A percentile compares a stretch with the other conserved stretches of the same genome.
phyloP scores from a whole-genome alignment of 2,888 invertebrate genomes.

The Agelastica alni region DNA sequence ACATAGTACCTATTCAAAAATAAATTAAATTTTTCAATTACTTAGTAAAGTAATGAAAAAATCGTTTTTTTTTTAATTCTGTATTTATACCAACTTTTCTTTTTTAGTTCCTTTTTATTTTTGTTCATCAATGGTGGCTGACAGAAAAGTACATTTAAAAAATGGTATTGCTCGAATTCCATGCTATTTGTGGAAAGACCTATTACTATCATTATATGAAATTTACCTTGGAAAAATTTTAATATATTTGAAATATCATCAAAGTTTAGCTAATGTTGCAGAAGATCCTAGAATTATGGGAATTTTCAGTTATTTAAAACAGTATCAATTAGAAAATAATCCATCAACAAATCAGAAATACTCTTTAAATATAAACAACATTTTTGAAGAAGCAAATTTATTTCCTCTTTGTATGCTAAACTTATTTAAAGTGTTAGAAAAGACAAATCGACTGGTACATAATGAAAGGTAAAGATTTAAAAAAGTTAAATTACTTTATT shows the following conservation, averaged over 20 bases:
- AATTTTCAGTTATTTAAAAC: slow-evolving; percentile 48
- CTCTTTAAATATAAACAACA: slow-evolving; percentile 48
- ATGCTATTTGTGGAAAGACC: slow-evolving; percentile 63
- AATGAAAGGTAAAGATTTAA: slow-evolving; percentile 55
- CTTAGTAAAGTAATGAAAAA: no score
- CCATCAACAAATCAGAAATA: slow-evolving; percentile 15
- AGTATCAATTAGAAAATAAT: slow-evolving; percentile 22
- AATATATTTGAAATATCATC: slow-evolving; percentile 45
- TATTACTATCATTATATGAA: slow-evolving; percentile 58
- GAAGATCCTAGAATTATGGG: slow-evolving; percentile 51
- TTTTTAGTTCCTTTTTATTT: slow-evolving; percentile 60
- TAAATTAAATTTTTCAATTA: no score
- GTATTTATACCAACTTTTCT: no score
- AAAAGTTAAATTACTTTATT: neutral
- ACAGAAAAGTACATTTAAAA: slow-evolving; percentile 59
- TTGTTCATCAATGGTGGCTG: slow-evolving; percentile 61
- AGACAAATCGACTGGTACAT: slow-evolving; percentile 68
- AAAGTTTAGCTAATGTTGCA: slow-evolving; percentile 49
- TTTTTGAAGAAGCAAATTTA: slow-evolving; percentile 54
- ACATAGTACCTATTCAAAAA: no score
- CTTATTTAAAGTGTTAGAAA: slow-evolving; percentile 61
- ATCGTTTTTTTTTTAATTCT: no score
- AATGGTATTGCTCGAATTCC: slow-evolving; percentile 61
- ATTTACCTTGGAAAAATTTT: slow-evolving; percentile 56
- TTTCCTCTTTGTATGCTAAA: slow-evolving; percentile 72